Conservation (phyloP, 92 coral and sea anemone genomes). For the Siderastrea siderea region DNA sequence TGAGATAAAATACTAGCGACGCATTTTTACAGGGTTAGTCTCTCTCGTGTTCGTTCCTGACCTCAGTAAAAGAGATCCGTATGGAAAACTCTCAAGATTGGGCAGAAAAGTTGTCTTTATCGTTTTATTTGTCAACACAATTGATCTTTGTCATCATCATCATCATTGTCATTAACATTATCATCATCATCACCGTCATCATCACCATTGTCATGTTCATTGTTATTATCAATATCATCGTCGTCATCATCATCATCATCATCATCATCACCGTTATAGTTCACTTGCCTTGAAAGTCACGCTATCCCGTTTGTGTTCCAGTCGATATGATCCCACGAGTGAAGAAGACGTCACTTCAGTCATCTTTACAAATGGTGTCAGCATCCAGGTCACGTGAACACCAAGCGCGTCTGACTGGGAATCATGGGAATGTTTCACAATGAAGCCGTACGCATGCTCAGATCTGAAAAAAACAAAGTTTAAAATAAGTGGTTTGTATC, state of each 20-base stretch:
- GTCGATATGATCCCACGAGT: constrained; percentile 37
- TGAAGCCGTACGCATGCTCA: constrained; percentile 50
- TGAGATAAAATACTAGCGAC: no score
- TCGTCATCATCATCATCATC: not conserved
- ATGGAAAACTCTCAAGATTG: no score
- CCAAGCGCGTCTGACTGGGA: constrained; percentile 82
- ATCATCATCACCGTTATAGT: not conserved
- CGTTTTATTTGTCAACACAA: no score
- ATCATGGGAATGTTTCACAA: constrained; percentile 68
- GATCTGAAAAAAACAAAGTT: constrained; percentile 39
- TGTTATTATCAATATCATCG: not conserved
- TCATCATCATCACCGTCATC: not conserved
- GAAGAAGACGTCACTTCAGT: constrained; percentile 50
- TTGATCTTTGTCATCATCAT: no score
- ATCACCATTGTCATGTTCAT: not conserved
- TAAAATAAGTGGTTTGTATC: not conserved
- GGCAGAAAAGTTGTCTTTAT: no score
- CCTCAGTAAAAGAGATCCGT: no score
- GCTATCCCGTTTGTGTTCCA: constrained; percentile 64
- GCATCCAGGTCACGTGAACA: constrained; percentile 92
- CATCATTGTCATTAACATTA: no score
- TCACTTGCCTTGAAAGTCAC: constrained; percentile 67
- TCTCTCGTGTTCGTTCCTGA: no score
- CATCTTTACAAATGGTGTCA: constrained; percentile 78
- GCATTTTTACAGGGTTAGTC: no score